Base-by-base conservation (phyloP, 2,888 invertebrate genomes). In the Epicampocera succincta region DNA sequence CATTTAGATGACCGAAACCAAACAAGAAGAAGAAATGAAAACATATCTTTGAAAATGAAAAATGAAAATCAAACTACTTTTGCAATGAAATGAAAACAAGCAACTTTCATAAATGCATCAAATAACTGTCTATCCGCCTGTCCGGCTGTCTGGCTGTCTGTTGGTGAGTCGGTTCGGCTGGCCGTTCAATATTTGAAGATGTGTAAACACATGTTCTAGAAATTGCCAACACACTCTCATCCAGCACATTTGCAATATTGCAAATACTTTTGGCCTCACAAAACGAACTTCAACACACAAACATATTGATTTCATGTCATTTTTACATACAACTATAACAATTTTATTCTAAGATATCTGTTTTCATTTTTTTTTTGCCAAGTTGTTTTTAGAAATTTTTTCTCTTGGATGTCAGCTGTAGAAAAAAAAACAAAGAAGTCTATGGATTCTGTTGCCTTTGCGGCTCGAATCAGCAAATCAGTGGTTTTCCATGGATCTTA, bases 81-180 rank as follows among this genome's bases (percentile, higher is more conserved):
- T 71, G 58, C 72, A 58, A 44, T 54, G 40, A 71, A 66, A 82
- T 72, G 66, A 71, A 78, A 75, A 71, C 74, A 33, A 69, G 65
- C 15, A 82, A 82, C 82, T 82, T 82, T 82, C 78, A 82, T 78
- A 82, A 82, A 82, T 74, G 69, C 60, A 75, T 82, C 73, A 82
- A 65, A 44, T 52, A 25, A 56, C 13, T 42, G 50, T 58, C 25
- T 4, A 50, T 77, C 25, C 8, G 29, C 52, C 15, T 5, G 19
- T 13, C 58, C n/a, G 12, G n/a, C n/a, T 4, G 56, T 77, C 25
- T 12, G 29, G 52, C 15, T 5, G 19, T 13, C 58, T 21, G 12
- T 48, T 8, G 1, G 33, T 33, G 5, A 25, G 38, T 46, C 56
- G 19, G 33, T 9, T 40, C 29, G 46, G 21, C 21, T 54, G 15